These are phyloP conservation scores for Apostichopus leukothele DNA, from an alignment of 53 echinoderm and acorn worm genomes.

Conservation along the genomic window DNA sequence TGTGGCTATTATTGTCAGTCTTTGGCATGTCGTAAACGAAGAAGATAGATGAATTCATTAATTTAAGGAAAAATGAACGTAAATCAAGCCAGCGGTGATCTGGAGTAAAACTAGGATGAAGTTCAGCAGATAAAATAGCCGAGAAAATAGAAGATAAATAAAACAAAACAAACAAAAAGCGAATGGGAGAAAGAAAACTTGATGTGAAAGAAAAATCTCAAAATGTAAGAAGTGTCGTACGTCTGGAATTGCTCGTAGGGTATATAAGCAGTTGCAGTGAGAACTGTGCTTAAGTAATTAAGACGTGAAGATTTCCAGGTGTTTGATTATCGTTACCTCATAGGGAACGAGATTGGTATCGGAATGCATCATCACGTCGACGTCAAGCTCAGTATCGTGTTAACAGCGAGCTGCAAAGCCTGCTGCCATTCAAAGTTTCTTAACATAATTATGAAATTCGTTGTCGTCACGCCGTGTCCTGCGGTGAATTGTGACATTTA, in stretches of 20 bases:
- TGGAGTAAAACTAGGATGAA: background rate
- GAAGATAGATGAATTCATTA: constrained; percentile 3
- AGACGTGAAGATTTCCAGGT: constrained; percentile 24
- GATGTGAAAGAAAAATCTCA: background rate
- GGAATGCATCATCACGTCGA: no score
- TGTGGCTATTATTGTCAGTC: background rate
- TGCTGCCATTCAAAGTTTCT: background rate
- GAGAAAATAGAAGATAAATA: background rate
- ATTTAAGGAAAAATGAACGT: background rate
- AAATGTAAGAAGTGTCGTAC: background rate
- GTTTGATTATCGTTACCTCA: background rate
- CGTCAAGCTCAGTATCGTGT: no score
- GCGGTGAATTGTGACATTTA: constrained; percentile 26
- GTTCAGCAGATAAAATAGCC: background rate
- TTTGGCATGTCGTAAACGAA: background rate
- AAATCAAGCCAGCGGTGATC: background rate
- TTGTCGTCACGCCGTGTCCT: constrained; percentile 1
- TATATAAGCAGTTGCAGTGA: background rate
- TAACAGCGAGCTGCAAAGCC: background rate
- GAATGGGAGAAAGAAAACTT: background rate
- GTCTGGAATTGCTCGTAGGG: background rate
- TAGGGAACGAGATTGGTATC: no score
- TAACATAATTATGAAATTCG: constrained; percentile 33
- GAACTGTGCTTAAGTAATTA: background rate
- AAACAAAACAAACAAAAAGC: background rate